Evolutionary conservation across 2,797 vertebrate genomes (phyloP).

Genomic region (Acanthopagrus latus): DNA sequence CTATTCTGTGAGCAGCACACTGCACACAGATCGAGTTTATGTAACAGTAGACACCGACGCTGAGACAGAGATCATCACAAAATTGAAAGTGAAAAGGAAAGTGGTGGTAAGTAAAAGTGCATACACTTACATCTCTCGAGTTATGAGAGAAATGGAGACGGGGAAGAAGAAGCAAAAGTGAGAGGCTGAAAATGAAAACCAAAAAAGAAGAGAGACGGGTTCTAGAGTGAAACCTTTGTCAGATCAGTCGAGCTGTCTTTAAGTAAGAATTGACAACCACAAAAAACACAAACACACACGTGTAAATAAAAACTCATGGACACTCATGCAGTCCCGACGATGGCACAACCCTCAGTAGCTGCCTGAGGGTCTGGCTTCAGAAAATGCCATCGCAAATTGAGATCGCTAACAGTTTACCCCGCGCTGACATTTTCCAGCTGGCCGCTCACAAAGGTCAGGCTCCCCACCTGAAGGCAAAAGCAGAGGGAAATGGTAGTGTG

Average conservation of each 20-base stretch:
- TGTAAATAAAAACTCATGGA: constrained; percentile 36
- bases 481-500: constrained; percentile 42
- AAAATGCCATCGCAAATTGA: constrained; percentile 82
- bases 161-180: too few species aligned
- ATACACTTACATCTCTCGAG: too few species aligned
- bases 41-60: background rate
- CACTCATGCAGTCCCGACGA: constrained; percentile 11
- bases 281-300: constrained; percentile 7
- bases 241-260: constrained; percentile 35
- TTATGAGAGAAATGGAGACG: background rate
- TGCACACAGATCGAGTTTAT: constrained; percentile 15
- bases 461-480: constrained; percentile 71
- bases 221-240: background rate
- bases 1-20: constrained; percentile 15
- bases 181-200: background rate
- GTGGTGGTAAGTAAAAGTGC: background rate
- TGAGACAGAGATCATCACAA: constrained; percentile 3
- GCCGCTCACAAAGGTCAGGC: constrained; percentile 78
- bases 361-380: constrained; percentile 63
- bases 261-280: constrained; percentile 27
- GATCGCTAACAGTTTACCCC: constrained; percentile 78
- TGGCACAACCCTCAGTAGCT: constrained; percentile 23
- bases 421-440: constrained; percentile 82
- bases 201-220: background rate
- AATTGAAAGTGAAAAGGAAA: background rate